These are phyloP conservation scores for Zootermopsis nevadensis DNA, from an alignment of 2,888 invertebrate genomes.

Conservation along the genomic window DNA sequence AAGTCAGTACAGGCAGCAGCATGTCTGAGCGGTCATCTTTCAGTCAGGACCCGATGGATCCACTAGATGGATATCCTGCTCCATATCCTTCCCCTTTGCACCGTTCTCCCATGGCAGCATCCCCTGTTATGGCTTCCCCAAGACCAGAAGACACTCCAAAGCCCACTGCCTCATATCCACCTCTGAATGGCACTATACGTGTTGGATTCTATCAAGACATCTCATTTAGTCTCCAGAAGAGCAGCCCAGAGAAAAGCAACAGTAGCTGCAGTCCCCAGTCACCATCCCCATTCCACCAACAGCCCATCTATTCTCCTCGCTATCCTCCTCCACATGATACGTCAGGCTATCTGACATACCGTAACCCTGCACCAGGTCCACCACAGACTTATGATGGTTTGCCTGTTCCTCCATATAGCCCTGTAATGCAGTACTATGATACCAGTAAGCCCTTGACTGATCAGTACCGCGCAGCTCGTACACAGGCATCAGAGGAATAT, in stretches of 20 bases:
- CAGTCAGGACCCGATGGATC: slow-evolving; percentile 68
- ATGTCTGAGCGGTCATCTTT: slow-evolving; percentile 83
- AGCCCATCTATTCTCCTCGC: slow-evolving; percentile 48
- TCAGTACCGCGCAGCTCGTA: slow-evolving; percentile 60
- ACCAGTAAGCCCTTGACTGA: slow-evolving; percentile 69
- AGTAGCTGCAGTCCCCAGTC: slow-evolving; percentile 46
- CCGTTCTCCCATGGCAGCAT: slow-evolving; percentile 70
- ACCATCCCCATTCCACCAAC: slow-evolving; percentile 50
- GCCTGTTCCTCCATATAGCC: slow-evolving; percentile 43
- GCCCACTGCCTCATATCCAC: slow-evolving; percentile 75
- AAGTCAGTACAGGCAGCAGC: slow-evolving; percentile 83
- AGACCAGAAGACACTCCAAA: slow-evolving; percentile 75
- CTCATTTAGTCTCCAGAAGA: slow-evolving; percentile 55
- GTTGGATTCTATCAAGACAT: slow-evolving; percentile 92
- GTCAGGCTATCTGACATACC: slow-evolving; percentile 47
- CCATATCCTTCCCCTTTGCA: slow-evolving; percentile 79
- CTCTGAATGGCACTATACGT: slow-evolving; percentile 84
- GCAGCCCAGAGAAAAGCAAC: slow-evolving; percentile 57
- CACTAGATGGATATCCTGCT: slow-evolving; percentile 67
- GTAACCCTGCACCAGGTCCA: slow-evolving; percentile 36
- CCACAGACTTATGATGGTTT: slow-evolving; percentile 39
- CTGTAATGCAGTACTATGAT: slow-evolving; percentile 67
- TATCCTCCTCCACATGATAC: slow-evolving; percentile 50
- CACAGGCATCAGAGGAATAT: slow-evolving; percentile 45
- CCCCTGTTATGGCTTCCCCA: slow-evolving; percentile 73